Conservation (phyloP, 2,888 invertebrate species). For the Diogma glabrata region DNA sequence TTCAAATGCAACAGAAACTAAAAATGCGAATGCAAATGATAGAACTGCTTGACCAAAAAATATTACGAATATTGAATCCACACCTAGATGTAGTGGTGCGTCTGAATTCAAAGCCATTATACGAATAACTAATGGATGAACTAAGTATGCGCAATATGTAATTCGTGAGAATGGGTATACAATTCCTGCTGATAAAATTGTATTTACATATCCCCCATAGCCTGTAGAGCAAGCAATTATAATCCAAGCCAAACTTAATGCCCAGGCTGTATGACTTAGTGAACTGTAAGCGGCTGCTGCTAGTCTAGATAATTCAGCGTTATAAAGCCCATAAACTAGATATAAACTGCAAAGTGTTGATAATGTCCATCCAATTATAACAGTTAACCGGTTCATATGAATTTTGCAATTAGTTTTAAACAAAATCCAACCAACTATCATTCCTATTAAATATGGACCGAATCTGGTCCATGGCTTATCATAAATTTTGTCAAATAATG, state of each 20-base stretch:
- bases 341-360: conserved; percentile 55
- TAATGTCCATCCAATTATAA: conserved; percentile 56
- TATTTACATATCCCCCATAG: conserved; percentile 66
- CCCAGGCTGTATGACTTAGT: conserved; percentile 75
- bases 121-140: conserved; percentile 73
- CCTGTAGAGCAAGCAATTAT: conserved; percentile 76
- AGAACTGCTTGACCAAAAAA: conserved; percentile 73
- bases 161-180: conserved; percentile 77
- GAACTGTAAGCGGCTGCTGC: conserved; percentile 70
- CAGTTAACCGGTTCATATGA: conserved; percentile 56
- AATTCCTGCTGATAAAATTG: conserved; percentile 59
- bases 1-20: conserved; percentile 71
- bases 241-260: conserved; percentile 68
- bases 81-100: conserved; percentile 69
- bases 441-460: conserved; percentile 75
- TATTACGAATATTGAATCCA: conserved; percentile 62
- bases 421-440: conserved; percentile 71
- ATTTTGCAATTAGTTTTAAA: conserved; percentile 73
- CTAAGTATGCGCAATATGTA: conserved; percentile 76
- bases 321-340: conserved; percentile 68
- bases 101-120: conserved; percentile 71
- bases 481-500: conserved; percentile 78
- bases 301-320: conserved; percentile 52
- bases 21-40: conserved; percentile 64
- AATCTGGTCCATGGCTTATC: conserved; percentile 82